Percentiles rank a stretch among this genome's conserved stretches.
These are phyloP conservation scores for Parnassius mnemosyne DNA, from an alignment of 2,888 invertebrate species.

Conservation along the genomic window DNA sequence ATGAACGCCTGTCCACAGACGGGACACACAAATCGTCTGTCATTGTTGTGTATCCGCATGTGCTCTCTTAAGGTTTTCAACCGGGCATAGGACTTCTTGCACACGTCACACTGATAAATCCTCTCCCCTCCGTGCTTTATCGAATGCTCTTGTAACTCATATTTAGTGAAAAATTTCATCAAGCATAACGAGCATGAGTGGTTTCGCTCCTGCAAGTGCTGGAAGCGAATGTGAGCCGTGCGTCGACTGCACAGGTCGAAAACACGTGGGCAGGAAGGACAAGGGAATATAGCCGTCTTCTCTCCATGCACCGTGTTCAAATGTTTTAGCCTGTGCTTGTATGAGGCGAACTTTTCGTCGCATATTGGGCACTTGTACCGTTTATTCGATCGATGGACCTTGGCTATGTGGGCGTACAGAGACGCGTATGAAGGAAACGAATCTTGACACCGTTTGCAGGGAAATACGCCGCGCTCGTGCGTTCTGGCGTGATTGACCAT, in stretches of 20 bases:
- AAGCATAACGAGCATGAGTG: constrained; percentile 75
- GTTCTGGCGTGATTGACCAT: constrained; percentile 68
- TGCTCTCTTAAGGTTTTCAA: constrained; percentile 71
- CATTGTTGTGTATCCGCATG: constrained; percentile 72
- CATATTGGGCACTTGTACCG: constrained; percentile 73
- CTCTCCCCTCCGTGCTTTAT: constrained; percentile 77
- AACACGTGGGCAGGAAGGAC: constrained; percentile 65
- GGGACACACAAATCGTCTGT: constrained; percentile 63
- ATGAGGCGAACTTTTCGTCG: constrained; percentile 68
- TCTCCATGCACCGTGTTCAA: constrained; percentile 62
- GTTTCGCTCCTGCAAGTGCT: constrained; percentile 70
- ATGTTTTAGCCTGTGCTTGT: constrained; percentile 67
- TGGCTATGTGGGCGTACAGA: constrained; percentile 61
- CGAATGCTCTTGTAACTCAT: constrained; percentile 77
- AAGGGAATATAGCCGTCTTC: constrained; percentile 65
- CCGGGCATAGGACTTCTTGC: constrained; percentile 72
- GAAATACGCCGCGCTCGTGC: constrained; percentile 62
- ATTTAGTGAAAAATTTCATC: constrained; percentile 78
- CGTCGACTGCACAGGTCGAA: constrained; percentile 68
- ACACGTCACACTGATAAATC: constrained; percentile 77
- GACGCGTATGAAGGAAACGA: constrained; percentile 57
- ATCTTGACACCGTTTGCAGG: constrained; percentile 64
- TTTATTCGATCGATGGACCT: constrained; percentile 62
- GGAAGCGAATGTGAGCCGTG: constrained; percentile 66
- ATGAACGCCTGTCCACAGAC: constrained; percentile 69